Evolutionary conservation across 1,140 invertebrate genomes (phyloP), one percentile per base, ranked within the genome.

Genomic region (Probaryconus sp.): DNA sequence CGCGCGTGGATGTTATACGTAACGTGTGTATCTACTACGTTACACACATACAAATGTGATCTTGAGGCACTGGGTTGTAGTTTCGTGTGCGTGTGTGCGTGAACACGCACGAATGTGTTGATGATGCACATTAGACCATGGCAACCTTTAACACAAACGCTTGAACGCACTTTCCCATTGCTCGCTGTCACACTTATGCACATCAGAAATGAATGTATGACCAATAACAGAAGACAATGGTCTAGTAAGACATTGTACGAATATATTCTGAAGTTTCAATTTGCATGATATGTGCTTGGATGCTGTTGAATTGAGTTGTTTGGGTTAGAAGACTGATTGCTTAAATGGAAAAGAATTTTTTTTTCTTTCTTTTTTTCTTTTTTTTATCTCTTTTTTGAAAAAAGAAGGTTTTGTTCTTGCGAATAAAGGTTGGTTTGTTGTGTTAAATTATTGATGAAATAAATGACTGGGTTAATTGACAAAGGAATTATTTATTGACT

Each of bases 1-100:
- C 65, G 65, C 72, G 72, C 65, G 72, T 76, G 72, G 64, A 76
- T 60, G 65, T 65, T 60, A 60, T 69, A 65, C 60, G 64, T 69
- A 75, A 75, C 64, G 71, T 48, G 58, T 69, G 53, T 65, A 51
- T 65, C 30, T 28, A 42, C 50, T 42, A 68, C 51, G 51, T 5
- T 20, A 43, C 53, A 60, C 56, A 64, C 64, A 64, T 69, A 64
- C 64, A 58, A 56, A 69, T 64, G 50, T 30, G 47, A 63, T 56
- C 55, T 14, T 24, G n/a, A n/a, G n/a, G n/a, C n/a, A n/a, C n/a
- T n/a, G n/a, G n/a, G n/a, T n/a, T n/a, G n/a, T n/a, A n/a, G n/a
- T n/a, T n/a, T 16, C 24, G 5, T 16, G 35, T 7, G 35, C 5
- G 14, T 35, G 42, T 58, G 50, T 42, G 24, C 4, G 10, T 4